Evolutionary conservation across 2,888 invertebrate species (phyloP).

Genomic region (Trilocha varians): DNA sequence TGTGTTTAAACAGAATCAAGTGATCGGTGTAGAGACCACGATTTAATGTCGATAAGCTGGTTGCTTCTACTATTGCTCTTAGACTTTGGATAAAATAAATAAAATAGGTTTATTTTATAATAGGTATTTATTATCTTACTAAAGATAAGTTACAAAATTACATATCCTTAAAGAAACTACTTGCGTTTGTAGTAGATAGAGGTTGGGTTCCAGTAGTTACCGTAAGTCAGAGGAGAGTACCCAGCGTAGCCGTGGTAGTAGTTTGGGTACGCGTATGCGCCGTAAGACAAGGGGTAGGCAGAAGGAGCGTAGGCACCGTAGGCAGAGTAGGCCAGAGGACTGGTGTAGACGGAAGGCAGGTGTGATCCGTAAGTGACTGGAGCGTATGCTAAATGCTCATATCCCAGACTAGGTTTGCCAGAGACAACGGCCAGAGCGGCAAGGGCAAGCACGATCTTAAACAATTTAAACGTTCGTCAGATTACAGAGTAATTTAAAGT

Average conservation of each 20-base stretch:
- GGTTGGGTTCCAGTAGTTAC: conserved; percentile 2
- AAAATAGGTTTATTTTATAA: no score
- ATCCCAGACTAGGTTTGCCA: not conserved
- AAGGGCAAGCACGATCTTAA: not conserved
- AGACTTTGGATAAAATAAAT: no score
- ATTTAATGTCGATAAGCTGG: no score
- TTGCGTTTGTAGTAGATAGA: conserved; percentile 8
- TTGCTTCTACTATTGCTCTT: no score
- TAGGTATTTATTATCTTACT: no score
- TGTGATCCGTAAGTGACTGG: not conserved
- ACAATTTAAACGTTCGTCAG: not conserved
- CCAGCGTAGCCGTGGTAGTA: conserved; percentile 9
- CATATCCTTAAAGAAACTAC: not conserved
- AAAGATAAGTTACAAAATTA: no score
- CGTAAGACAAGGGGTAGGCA: conserved; percentile 6
- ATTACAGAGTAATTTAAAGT: no score
- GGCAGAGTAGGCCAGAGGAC: not conserved
- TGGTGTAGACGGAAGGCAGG: not conserved
- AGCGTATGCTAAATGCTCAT: not conserved
- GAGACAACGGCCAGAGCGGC: not conserved
- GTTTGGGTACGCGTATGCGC: conserved; percentile 8
- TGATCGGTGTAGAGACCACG: no score
- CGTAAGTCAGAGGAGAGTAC: conserved; percentile 3
- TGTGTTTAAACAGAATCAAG: no score
- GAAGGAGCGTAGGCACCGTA: not conserved